These are phyloP conservation scores for Drosophila nr. perissopoda DNA, from an alignment of 2,888 invertebrate genomes.

Conservation along the genomic window DNA sequence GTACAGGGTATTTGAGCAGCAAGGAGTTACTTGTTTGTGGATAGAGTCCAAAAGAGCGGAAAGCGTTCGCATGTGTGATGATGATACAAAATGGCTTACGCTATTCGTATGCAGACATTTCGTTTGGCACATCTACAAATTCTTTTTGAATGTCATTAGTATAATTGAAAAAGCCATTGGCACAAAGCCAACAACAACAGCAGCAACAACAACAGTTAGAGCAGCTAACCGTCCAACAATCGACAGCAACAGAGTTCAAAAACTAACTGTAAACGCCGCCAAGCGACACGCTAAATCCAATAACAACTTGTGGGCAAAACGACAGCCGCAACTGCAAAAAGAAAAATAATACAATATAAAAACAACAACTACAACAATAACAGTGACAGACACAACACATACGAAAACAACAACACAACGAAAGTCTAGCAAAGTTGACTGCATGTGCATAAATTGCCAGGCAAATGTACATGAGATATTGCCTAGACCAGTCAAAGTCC, in stretches of 20 bases:
- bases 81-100: constrained; percentile 63
- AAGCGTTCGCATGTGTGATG: constrained; percentile 53
- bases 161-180: constrained; percentile 80
- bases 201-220: constrained; percentile 11
- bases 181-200: constrained; percentile 66
- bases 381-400: constrained; percentile 25
- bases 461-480: constrained; percentile 71
- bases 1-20: constrained; percentile 23
- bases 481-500: constrained; percentile 36
- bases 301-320: constrained; percentile 61
- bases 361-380: constrained; percentile 31
- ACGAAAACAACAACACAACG: constrained; percentile 36
- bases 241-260: constrained; percentile 55
- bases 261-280: constrained; percentile 67
- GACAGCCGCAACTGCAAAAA: constrained; percentile 45
- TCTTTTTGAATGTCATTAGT: constrained; percentile 80
- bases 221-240: constrained; percentile 49
- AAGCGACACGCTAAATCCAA: constrained; percentile 77
- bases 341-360: constrained; percentile 12
- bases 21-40: constrained; percentile 14
- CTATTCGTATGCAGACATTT: constrained; percentile 63
- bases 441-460: constrained; percentile 72
- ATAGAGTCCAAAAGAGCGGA: constrained; percentile 11
- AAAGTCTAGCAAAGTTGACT: constrained; percentile 56
- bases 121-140: constrained; percentile 75